Evolutionary conservation across 2,113 vertebrate genomes (phyloP), one percentile per base, ranked within the genome.

Genomic region (Carassius auratus): DNA sequence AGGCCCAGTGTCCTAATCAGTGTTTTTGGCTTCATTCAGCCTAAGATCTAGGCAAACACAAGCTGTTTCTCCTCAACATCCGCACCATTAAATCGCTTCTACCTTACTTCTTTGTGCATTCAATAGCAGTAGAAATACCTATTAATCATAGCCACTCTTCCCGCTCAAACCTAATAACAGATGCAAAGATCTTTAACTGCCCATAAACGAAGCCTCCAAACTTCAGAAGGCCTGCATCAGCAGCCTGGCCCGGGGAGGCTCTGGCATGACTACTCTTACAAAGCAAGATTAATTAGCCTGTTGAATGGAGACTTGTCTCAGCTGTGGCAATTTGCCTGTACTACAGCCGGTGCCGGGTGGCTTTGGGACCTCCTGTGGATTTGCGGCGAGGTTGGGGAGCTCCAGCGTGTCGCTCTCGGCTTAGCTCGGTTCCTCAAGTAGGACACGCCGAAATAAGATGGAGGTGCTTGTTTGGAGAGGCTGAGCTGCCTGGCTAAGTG

Each of bases 261-360:
- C 89, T 90, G 88, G 92, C 92, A 89, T 90, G 90, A 92, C 90
- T 92, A 90, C 91, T 91, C 89, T 91, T 90, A 95, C 94, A 95
- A 94, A 94, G 90, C 91, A 94, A 94, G 93, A 95, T 95, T 94
- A 94, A 95, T 95, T 93, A 94, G 93, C 92, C 92, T 93, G 92
- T 93, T 93, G 92, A 93, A 93, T 93, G 88, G 93, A 93, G 92
- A 88, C 88, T 85, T 86, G 89, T 90, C 89, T 90, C 81, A 76
- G 89, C 85, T 84, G 87, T 90, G 92, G 93, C 91, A 90, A 68
- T 79, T 85, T 92, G 93, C 93, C 90, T 87, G 76, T 26, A 52
- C 87, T 91, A 92, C 92, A 86, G 90, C 79, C 88, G 74, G 90
- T 85, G 7, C 23, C 9, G 17, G 59, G 76, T 19, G 45, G 82